Conservation (phyloP, 2,113 vertebrate species). For the Fulica atra region DNA sequence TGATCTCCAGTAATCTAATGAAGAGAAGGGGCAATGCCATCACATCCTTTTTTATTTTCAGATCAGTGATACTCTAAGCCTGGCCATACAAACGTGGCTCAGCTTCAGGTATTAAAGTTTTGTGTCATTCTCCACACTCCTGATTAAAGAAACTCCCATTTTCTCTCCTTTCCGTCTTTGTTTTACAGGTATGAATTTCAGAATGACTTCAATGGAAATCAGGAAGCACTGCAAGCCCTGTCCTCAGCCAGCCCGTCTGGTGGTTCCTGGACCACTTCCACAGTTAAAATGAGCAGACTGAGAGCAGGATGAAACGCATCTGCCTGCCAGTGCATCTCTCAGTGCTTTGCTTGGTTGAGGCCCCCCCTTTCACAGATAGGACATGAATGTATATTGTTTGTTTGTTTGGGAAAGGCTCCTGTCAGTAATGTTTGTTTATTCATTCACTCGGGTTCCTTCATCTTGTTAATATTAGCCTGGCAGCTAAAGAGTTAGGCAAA, state of each 20-base stretch:
- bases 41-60: background rate
- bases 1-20: background rate
- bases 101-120: background rate
- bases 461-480: background rate
- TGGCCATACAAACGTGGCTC: background rate
- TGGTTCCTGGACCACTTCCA: conserved; percentile 11
- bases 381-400: background rate
- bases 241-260: accelerated
- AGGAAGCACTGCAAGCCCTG: conserved; percentile 12
- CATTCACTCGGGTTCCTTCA: background rate
- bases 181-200: background rate
- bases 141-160: background rate
- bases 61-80: background rate
- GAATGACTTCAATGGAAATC: accelerated
- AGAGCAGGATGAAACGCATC: background rate
- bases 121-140: background rate
- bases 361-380: background rate
- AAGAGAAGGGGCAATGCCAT: background rate
- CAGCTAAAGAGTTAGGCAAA: background rate
- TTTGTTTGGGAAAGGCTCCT: background rate
- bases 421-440: background rate
- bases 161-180: background rate
- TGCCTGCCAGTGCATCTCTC: background rate
- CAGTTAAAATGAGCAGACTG: conserved; percentile 25
- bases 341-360: background rate